Evolutionary conservation across 2,797 vertebrate species (phyloP).

Genomic region (Uromys caudimaculatus): DNA sequence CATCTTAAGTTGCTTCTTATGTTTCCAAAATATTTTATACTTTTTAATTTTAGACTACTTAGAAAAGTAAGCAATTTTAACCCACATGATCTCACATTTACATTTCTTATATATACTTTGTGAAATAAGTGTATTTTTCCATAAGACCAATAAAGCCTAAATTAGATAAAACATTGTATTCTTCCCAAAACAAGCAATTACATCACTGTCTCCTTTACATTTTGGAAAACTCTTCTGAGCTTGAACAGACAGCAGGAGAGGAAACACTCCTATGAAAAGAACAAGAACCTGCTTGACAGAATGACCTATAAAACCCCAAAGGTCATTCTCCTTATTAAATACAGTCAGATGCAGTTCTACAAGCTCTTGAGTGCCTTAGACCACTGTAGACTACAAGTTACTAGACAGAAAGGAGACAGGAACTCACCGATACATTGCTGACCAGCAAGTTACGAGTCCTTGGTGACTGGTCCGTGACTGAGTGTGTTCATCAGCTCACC

Average conservation of each 20-base stretch:
- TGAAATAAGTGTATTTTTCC: conserved; percentile 35
- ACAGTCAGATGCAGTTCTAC: background rate
- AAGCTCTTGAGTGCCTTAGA: background rate
- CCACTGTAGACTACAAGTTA: conserved; percentile 34
- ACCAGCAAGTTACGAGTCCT: conserved; percentile 19
- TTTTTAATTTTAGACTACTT: conserved; percentile 25
- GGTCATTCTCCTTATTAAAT: conserved; percentile 41
- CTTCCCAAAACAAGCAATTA: conserved; percentile 50
- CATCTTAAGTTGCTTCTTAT: conserved; percentile 37
- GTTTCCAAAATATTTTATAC: conserved; percentile 29
- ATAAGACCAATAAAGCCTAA: conserved; percentile 22
- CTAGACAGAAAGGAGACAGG: conserved; percentile 3
- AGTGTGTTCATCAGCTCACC: conserved; percentile 38
- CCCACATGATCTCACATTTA: background rate
- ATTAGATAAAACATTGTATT: background rate
- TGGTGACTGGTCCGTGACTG: background rate
- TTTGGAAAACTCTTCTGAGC: background rate
- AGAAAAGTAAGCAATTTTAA: conserved; percentile 27
- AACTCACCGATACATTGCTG: conserved; percentile 79
- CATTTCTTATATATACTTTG: background rate
- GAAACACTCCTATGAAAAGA: background rate
- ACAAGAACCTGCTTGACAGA: conserved; percentile 27
- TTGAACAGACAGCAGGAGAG: background rate
- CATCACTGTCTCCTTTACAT: background rate
- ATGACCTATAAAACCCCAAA: conserved; percentile 29